Base-by-base conservation (phyloP, 2,888 invertebrate genomes). In the Pyrochroa serraticornis region DNA sequence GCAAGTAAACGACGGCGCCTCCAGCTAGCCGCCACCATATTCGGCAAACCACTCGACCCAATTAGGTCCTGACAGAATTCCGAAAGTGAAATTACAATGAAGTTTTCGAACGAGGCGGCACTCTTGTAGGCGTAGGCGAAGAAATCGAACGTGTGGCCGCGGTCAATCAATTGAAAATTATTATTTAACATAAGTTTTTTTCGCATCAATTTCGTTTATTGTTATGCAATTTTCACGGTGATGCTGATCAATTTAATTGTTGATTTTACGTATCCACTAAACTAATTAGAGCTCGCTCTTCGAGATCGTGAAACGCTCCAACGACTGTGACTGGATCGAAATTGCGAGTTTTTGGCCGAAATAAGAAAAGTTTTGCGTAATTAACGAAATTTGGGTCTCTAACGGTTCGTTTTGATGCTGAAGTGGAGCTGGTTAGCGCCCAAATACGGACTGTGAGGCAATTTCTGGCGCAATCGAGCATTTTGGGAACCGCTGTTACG, bases 41-140 rank as follows among this genome's bases (percentile, higher is more conserved):
- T 56, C 39, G 56, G 49, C 13, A 34, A 45, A 30, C 49, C 42
- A 36, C 49, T 34, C 49, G 44, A 56, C 56, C 49, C 49, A 56
- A 49, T 56, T 56, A 49, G 45, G 49, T 39, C 32, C 32, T 42
- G 39, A 33, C 41, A 33, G 42, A 50, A 31, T 36, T 43, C 51
- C 36, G 56, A 56, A 56, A 56, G 56, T 56, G 56, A 56, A 56
- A 56, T 49, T 43, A 43, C 32, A 43, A 43, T 43, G 49, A 56
- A 35, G 49, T 22, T 22, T 22, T 22, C 43, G 38, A 44, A 45
- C 38, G 35, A 56, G 56, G 56, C 49, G 56, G 31, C 8, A 14
- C 35, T 9, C 35, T 46, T 9, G 13, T 14, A 44, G 42, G 36
- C 39, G 56, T 56, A 49, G 56, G 56, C 49, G 56, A 34, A 55